Conservation (phyloP, 2,888 invertebrate genomes). For the Rhamnusium bicolor region DNA sequence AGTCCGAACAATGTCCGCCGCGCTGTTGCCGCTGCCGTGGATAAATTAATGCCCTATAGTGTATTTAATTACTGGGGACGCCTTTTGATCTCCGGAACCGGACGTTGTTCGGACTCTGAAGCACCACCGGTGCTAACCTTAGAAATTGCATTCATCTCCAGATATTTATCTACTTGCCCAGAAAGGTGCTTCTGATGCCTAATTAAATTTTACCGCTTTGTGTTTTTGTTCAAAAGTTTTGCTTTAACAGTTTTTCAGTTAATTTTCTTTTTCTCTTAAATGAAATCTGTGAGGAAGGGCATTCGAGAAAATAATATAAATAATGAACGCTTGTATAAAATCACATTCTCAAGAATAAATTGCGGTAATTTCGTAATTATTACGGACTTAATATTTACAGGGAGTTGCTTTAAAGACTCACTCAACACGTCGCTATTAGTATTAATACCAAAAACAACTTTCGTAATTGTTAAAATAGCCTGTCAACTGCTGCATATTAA, state of each 20-base stretch:
- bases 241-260: not conserved
- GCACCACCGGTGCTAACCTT: conserved; percentile 63
- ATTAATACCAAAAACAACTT: too few species aligned
- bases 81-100: conserved; percentile 68
- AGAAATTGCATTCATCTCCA: conserved; percentile 61
- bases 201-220: conserved; percentile 55
- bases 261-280: not conserved
- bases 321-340: too few species aligned
- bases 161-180: conserved; percentile 51
- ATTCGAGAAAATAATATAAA: too few species aligned
- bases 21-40: conserved; percentile 44
- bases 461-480: too few species aligned
- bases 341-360: too few species aligned
- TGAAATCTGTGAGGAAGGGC: too few species aligned
- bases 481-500: too few species aligned
- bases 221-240: not conserved
- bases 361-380: too few species aligned
- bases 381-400: too few species aligned
- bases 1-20: conserved; percentile 61
- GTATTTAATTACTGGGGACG: conserved; percentile 69
- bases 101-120: conserved; percentile 59
- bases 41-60: conserved; percentile 70
- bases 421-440: too few species aligned
- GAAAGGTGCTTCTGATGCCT: conserved; percentile 52
- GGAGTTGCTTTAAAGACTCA: too few species aligned